Evolutionary conservation across 2,113 vertebrate species (phyloP), one percentile per base, ranked within the genome.

Genomic region (Beaufortia kweichowensis): DNA sequence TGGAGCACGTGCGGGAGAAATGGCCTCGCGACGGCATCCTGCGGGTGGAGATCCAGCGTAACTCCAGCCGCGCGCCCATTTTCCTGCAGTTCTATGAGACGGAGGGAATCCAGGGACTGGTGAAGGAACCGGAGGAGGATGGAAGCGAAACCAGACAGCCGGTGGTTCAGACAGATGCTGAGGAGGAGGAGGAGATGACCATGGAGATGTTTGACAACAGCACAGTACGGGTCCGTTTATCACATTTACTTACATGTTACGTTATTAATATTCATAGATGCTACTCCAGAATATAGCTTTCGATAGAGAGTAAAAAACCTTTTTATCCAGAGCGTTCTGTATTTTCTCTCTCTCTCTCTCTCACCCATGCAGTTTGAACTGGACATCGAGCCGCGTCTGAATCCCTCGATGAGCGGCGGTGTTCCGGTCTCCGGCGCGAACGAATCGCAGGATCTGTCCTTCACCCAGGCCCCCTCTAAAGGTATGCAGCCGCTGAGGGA

Each of bases 21-120:
- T 99, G 97, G 97, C 97, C 97, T 0, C 91, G 97, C 0, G 97
- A 98, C 0, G 97, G 97, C 10, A 94, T 99, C 84, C 80, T 99
- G 70, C 85, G 97, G 0, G 97, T 99, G 65, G 96, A 99, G 83
- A 96, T 98, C 69, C 95, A 96, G 85, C 93, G 93, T 77, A 98
- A 98, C 88, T 96, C 96, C 0, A 97, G 93, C 84, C 90, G 96
- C 0, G 93, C 92, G 0, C 92, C 97, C 1, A 94, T 99, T 87
- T 94, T 95, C 86, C 90, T 98, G 86, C 96, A 98, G 81, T 95
- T 96, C 88, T 97, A 96, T 0, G 94, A 94, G 0, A 87, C 79
- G 0, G 82, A 91, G 0, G 87, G 86, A 60, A 91, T 95, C 57
- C 92, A 94, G 0, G 92, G 94, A 3, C 86, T 95, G 81, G 87